A percentile compares a stretch with the other conserved stretches of the same genome.
These are phyloP conservation scores for Anabas testudineus DNA, from an alignment of 2,797 vertebrate genomes.

Conservation along the genomic window DNA sequence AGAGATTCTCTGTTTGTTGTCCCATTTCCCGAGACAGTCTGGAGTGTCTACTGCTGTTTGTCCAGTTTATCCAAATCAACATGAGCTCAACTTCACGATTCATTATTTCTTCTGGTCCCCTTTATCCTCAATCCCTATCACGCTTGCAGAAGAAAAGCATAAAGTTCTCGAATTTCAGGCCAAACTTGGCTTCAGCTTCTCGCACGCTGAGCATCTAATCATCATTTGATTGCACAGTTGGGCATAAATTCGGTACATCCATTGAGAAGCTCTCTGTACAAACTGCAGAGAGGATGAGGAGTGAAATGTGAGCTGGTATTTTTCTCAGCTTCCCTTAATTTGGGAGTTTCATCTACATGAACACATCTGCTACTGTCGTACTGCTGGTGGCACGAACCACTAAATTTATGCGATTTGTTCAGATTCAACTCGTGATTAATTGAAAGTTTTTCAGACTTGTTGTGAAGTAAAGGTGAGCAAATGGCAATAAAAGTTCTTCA, in stretches of 20 bases:
- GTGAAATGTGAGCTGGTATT: neutral
- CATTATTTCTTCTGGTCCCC: constrained; percentile 24
- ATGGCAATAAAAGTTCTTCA: neutral
- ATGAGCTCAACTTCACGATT: constrained; percentile 23
- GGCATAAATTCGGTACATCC: constrained; percentile 8
- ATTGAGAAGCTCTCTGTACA: constrained; percentile 6
- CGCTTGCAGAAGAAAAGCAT: neutral
- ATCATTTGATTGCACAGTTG: constrained; percentile 49
- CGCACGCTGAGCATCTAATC: constrained; percentile 12
- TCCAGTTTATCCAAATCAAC: constrained; percentile 25
- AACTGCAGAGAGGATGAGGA: neutral
- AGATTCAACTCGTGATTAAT: neutral
- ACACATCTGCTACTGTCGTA: neutral
- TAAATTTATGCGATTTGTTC: neutral
- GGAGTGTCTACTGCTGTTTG: constrained; percentile 5
- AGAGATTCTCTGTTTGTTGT: neutral
- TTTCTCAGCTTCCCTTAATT: neutral
- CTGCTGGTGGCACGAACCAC: neutral
- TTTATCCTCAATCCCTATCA: constrained; percentile 1
- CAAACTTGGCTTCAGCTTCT: constrained; percentile 6
- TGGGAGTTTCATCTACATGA: neutral
- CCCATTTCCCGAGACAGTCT: constrained; percentile 20
- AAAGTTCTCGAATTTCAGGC: constrained; percentile 21
- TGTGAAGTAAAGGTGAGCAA: neutral
- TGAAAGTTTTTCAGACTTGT: neutral